Conservation (phyloP, 2,888 invertebrate species). For the Mellilla xanthometata region DNA sequence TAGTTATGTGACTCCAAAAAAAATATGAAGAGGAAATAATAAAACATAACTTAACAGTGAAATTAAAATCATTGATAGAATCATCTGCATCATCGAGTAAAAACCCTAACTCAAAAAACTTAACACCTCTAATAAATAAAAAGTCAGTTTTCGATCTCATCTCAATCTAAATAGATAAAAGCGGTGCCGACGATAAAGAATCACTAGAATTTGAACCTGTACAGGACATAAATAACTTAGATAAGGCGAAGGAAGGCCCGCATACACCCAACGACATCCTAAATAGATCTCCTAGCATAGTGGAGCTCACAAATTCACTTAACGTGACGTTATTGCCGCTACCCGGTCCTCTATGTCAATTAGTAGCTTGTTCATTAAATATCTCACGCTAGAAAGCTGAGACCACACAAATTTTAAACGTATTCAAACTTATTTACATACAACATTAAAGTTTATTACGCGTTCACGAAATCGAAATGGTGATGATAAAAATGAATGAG, state of each 20-base stretch:
- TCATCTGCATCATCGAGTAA: too few species aligned
- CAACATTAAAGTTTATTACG: conserved; percentile 27
- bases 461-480: conserved; percentile 25
- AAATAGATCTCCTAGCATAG: conserved; percentile 41
- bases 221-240: conserved; percentile 29
- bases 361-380: conserved; percentile 52
- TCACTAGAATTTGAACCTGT: conserved; percentile 22
- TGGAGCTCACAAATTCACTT: conserved; percentile 54
- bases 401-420: conserved; percentile 40
- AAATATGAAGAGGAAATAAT: too few species aligned
- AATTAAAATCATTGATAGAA: too few species aligned
- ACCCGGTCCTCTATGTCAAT: conserved; percentile 54
- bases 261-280: conserved; percentile 41
- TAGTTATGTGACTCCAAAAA: too few species aligned
- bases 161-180: too few species aligned
- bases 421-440: conserved; percentile 33
- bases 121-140: too few species aligned
- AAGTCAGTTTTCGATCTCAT: too few species aligned
- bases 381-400: conserved; percentile 27
- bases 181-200: too few species aligned
- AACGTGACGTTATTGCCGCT: conserved; percentile 51
- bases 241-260: conserved; percentile 36
- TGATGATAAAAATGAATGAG: conserved; percentile 12
- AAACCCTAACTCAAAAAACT: too few species aligned
- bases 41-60: too few species aligned